Evolutionary conservation across 1,140 invertebrate species (phyloP), one percentile per base, ranked within the genome.

Genomic region (Belonocnema kinseyi): DNA sequence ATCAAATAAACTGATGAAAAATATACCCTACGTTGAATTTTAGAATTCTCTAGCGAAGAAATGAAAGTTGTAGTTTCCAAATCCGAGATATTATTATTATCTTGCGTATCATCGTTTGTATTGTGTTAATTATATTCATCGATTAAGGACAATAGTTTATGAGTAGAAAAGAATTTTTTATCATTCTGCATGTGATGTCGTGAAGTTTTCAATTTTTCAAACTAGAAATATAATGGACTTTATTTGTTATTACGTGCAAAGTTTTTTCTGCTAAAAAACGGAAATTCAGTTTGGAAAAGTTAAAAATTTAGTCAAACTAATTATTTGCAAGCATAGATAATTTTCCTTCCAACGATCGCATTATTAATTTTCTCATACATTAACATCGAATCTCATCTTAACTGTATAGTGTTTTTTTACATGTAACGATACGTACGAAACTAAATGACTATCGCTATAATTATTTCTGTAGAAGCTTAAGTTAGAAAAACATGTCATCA

Each of bases 361-460:
- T 17, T 6, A 54, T 17, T 54, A 54, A 19, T 54, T 54, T 54
- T 17, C 53, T 54, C 6, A 54, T 54, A 17, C 17, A 54, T 54
- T 54, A 54, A 19, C 53, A 54, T n/a, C 17, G 53, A 54, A 54
- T 54, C 53, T 17, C 53, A 19, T 54, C 17, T 16, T 54, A 54
- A 54, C 53, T 54, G 53, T 54, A 54, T 54, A 54, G 53, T 54
- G 53, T 54, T 54, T 54, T n/a, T 17, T 54, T 54, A 54, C 17
- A 19, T 54, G 14, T 53, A 54, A 10, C 53, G 17, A 17, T 11
- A 54, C 17, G n/a, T 54, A 17, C 53, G 17, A 54, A 54, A 54
- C 53, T 54, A 54, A 17, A 54, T 54, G 17, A 54, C 17, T 19
- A 54, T 46, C 40, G 17, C 53, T 54, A 19, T 54, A 54, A 54